A percentile compares a stretch with the other conserved stretches of the same genome.
Evolutionary conservation across 2,888 invertebrate species (phyloP).

Genomic region (Hetaerina titia): DNA sequence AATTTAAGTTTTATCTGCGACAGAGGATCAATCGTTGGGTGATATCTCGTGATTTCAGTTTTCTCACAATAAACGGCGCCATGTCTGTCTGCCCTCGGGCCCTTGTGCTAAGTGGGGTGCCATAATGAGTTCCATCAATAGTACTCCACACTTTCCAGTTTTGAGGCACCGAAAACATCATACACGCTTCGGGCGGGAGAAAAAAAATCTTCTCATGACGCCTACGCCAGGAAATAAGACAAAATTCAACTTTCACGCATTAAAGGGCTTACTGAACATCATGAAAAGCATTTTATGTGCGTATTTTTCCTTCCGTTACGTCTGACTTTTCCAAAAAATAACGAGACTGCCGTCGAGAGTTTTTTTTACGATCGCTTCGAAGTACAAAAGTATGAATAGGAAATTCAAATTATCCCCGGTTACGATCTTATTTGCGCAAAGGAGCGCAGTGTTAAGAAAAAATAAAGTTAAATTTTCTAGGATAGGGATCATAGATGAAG

Average conservation of each 20-base stretch:
- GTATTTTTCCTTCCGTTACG: neutral
- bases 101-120: neutral
- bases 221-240: neutral
- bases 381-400: no score
- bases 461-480: no score
- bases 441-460: no score
- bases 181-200: neutral
- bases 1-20: neutral
- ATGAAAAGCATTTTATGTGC: neutral
- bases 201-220: neutral
- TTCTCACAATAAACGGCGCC: neutral
- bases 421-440: no score
- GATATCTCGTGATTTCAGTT: neutral
- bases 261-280: neutral
- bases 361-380: no score
- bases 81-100: neutral
- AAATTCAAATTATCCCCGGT: no score
- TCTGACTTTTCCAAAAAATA: slow-evolving; percentile 4
- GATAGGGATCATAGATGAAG: no score
- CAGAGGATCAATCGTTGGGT: neutral
- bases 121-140: neutral
- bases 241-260: slow-evolving; percentile 7
- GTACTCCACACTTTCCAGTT: slow-evolving; percentile 5
- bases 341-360: neutral
- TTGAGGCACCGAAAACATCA: neutral